Percentiles rank a stretch among this genome's conserved stretches.
Conservation (phyloP, 53 echinoderm and acorn worm genomes). For the Arbacia lixula region DNA sequence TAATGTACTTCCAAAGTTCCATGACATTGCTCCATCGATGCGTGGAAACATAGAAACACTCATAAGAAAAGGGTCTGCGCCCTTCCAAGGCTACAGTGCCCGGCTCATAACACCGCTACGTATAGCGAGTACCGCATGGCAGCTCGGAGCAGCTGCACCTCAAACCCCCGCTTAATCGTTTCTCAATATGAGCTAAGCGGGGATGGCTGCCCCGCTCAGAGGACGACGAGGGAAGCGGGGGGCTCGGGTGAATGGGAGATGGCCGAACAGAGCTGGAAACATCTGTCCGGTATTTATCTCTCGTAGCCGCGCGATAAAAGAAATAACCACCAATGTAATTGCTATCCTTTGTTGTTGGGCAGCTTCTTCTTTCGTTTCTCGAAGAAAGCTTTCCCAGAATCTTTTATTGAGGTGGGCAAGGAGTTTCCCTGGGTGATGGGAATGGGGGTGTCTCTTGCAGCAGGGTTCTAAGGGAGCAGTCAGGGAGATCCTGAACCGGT, state of each 20-base stretch:
- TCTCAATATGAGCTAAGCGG: constrained; percentile 34
- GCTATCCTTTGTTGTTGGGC: constrained; percentile 7
- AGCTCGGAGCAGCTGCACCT: not conserved
- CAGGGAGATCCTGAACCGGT: no score
- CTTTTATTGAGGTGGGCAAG: no score
- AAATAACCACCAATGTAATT: not conserved
- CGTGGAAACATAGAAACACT: no score
- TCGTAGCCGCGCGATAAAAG: constrained; percentile 17
- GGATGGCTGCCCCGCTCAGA: constrained; percentile 22
- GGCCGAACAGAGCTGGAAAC: constrained; percentile 18
- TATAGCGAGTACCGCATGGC: not conserved
- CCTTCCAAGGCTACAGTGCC: not conserved
- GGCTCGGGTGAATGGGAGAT: constrained; percentile 24
- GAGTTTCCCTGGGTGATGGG: no score
- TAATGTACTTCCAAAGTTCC: no score
- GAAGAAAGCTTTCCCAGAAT: no score
- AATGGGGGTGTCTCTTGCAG: no score
- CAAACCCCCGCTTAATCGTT: constrained; percentile 33
- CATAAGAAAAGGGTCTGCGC: not conserved
- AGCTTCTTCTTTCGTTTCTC: not conserved
- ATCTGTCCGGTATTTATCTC: constrained; percentile 23
- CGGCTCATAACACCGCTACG: no score
- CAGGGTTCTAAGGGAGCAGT: no score
- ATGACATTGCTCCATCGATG: no score
- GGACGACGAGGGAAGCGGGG: not conserved